Evolutionary conservation across 2,797 vertebrate genomes (phyloP), one percentile per base, ranked within the genome.

Genomic region (Sphaeramia orbicularis): DNA sequence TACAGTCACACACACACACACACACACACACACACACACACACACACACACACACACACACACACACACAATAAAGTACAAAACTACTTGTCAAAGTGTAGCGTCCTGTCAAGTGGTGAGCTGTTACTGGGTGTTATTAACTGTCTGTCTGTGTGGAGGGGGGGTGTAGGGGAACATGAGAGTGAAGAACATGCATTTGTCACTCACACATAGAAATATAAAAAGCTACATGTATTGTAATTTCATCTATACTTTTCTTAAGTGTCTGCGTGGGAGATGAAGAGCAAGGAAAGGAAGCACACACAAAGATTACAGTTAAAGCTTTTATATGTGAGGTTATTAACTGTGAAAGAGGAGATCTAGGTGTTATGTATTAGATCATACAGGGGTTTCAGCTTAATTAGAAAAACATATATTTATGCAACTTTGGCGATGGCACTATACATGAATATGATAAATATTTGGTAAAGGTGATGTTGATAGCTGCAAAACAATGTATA

Each of bases 81-180:
- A 47, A 65, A 75, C 52, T 52, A 62, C 77, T 83, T 71, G 67
- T 86, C 69, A 80, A 80, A 68, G 47, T 85, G 81, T 58, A 85
- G 73, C 54, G 69, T 65, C 52, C 52, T 81, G 80, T 84, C 81
- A 83, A 89, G 87, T 79, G 76, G 58, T 4, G 11, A 76, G 80
- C 78, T 78, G 71, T 86, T 78, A 76, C 74, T 79, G 70, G 47
- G 54, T 68, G 73, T 62, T 83, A 78, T 76, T 87, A 83, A 65
- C 67, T 59, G 77, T 75, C 75, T 71, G 78, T 81, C 77, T 13
- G 32, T 52, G 52, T 81, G 2, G 56, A 83, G 74, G 56, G 73
- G 63, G 58, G 2, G 16, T 76, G 85, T 80, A 71, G 86, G 86
- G 81, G 77, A 70, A 57, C 2, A 14, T 50, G 58, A 71, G 67